Evolutionary conservation across 2,113 vertebrate species (phyloP), one percentile per base, ranked within the genome.

Genomic region (Agelaius tricolor): DNA sequence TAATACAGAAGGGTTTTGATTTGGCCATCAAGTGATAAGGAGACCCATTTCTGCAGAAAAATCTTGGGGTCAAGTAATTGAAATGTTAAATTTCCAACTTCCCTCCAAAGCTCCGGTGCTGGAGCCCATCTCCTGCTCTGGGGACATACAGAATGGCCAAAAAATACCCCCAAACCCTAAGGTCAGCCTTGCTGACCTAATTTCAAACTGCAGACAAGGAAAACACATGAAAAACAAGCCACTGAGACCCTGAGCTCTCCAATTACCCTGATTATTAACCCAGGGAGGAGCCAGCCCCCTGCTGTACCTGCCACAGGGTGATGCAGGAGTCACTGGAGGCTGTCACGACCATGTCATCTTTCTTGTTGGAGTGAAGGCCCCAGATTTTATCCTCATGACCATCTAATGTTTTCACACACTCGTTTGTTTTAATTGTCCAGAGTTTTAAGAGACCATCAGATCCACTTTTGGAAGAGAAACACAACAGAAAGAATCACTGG

Each of bases 401-500:
- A 6, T 99, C 99, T 46, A 99, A 84, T 0, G 99, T 99, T 96
- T 98, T 98, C 86, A 99, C 98, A 24, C 99, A 99, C 96, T 99
- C 99, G 0, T 99, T 99, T 47, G 97, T 99, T 96, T 99, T 99
- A 90, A 99, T 99, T 57, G 99, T 99, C 99, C 99, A 99, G 51
- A 99, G 98, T 90, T 99, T 99, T 51, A 99, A 78, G 27, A 99
- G 98, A 28, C 99, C 99, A 0, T 99, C 99, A 0, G 99, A 99
- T 37, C 99, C 99, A 1, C 99, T 99, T 84, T 58, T 30, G 90
- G 66, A 47, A 96, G 66, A 74, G 65, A 93, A 49, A 33, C 58
- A 66, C 28, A 52, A 15, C 9, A 13, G 11, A 67, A 31, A 61
- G 12, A 49, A 52, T 44, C 78, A 62, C 14, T 44, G 59, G 8